phyloP scores from a whole-genome alignment of 2,113 vertebrate genomes.

The Canis aureus region DNA sequence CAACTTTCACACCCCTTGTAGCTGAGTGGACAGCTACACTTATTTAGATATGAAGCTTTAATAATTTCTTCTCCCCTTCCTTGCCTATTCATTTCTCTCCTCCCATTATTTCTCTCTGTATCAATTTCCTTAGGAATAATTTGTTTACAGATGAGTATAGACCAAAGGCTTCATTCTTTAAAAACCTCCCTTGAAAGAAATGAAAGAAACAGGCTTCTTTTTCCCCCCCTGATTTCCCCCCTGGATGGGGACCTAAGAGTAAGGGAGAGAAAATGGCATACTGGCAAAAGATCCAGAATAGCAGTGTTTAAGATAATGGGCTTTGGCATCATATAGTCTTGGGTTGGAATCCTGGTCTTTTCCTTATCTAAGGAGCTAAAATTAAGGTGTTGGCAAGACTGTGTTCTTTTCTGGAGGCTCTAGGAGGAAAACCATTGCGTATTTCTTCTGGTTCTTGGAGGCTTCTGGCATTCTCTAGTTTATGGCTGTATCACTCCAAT shows the following conservation, averaged over 20 bases:
- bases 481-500: not conserved
- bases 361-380: not conserved
- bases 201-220: not conserved
- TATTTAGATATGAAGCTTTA: not conserved
- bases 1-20: not conserved
- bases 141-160: not conserved
- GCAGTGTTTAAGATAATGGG: not conserved
- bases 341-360: not conserved
- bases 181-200: not conserved
- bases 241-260: not conserved
- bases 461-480: not conserved
- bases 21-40: not conserved
- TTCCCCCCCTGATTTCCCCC: accelerated
- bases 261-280: not conserved
- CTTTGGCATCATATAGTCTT: not conserved
- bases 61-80: not conserved
- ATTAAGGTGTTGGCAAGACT: not conserved
- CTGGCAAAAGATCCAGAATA: not conserved
- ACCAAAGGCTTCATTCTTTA: not conserved
- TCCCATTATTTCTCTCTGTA: not conserved
- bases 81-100: not conserved
- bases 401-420: not conserved
- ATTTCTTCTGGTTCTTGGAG: not conserved
- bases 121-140: not conserved
- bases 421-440: not conserved